Base-by-base conservation (phyloP, 92 coral and sea anemone genomes). In the Palythoa caribaeorum region DNA sequence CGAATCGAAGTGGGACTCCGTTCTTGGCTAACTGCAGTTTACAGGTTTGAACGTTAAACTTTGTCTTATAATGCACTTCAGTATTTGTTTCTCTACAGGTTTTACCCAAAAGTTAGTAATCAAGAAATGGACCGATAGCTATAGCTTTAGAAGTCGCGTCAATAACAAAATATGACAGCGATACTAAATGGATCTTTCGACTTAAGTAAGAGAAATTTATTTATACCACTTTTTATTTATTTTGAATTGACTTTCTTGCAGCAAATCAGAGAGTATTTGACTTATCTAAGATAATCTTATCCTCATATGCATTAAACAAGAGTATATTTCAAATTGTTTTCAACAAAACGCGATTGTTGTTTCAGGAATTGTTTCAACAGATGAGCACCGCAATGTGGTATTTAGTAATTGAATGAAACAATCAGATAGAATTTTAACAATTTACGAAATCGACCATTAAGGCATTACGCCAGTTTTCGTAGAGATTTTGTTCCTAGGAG, bases 401-500 rank as follows among this genome's bases (percentile, higher is more conserved):
- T 81, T 81, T 81, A 66, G 44, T 81, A 81, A 80, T 78, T 68
- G 57, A 16, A 63, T 80, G 73, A 57, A 36, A 55, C 75, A 65
- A 51, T 53, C 86, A n/a, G 14, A 36, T 63, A 44, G 86, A 81
- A 81, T 81, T 65, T 65, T 65, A 81, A 48, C 75, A 81, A 81
- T 81, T 81, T 66, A 81, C 8, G 47, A 81, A 65, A 65, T 66
- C 50, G 62, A 14, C 54, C 65, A 66, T 81, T 81, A 81, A 65
- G 38, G 74, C 14, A 66, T 81, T 66, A 81, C 60, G 62, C 11
- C 76, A 81, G 60, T 44, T 81, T 63, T 81, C 11, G 5, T 15
- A 19, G 50, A 81, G 62, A 81, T 81, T 44, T 81, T 65, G 60
- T 81, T 81, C 60, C 86, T 11, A n/a, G 76, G 76, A 40, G 86